These are phyloP conservation scores for Anastrepha obliqua DNA, from an alignment of 1,140 invertebrate genomes.

Conservation along the genomic window DNA sequence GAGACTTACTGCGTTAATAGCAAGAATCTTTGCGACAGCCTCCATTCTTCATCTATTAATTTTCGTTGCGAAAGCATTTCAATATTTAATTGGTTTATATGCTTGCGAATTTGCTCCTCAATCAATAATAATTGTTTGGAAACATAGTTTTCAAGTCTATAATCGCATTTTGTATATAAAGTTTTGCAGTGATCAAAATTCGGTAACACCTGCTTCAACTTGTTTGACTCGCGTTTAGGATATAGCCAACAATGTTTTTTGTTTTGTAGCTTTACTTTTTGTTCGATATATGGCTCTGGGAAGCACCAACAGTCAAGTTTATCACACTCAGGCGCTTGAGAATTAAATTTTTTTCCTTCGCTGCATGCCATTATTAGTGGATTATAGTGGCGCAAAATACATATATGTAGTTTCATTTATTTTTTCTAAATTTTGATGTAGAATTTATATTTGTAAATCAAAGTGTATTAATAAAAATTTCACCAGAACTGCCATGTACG, in stretches of 20 bases:
- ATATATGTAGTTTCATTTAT: constrained; percentile 2
- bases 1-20: constrained; percentile 53
- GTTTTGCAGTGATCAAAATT: constrained; percentile 56
- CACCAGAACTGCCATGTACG: no score
- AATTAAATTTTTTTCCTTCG: constrained; percentile 10
- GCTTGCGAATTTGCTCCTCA: constrained; percentile 29
- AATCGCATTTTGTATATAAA: constrained; percentile 58
- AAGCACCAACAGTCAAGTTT: constrained; percentile 37
- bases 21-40: constrained; percentile 53
- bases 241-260: constrained; percentile 55
- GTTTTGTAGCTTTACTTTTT: constrained; percentile 45
- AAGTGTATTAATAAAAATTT: no score
- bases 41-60: constrained; percentile 47
- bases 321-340: neutral
- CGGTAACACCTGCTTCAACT: constrained; percentile 30
- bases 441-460: no score
- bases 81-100: neutral
- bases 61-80: constrained; percentile 48
- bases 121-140: constrained; percentile 49
- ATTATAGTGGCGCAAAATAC: neutral
- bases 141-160: constrained; percentile 48
- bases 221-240: neutral
- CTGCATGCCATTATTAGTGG: constrained; percentile 13
- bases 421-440: neutral
- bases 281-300: constrained; percentile 10